phyloP scores from a whole-genome alignment of 2,888 invertebrate species.

The Caenorhabditis panamensis region DNA sequence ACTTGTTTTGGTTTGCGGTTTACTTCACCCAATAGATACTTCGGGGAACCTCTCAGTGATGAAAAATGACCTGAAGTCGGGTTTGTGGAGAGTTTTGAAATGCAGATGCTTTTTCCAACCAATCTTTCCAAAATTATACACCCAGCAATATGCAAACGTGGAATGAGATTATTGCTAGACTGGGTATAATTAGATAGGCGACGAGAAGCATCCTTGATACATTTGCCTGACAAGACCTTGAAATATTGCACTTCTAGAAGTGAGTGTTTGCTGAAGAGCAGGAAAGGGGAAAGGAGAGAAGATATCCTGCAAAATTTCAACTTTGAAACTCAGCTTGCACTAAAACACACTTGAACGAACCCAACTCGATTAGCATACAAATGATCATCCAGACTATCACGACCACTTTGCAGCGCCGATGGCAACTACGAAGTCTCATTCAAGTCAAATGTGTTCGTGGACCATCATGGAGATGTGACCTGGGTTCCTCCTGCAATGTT shows the following conservation, averaged over 20 bases:
- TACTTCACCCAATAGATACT: constrained; percentile 39
- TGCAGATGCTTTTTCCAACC: constrained; percentile 8
- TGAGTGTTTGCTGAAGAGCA: neutral
- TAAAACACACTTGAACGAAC: constrained; percentile 5
- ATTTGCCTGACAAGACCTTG: constrained; percentile 43
- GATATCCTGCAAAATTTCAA: too few species aligned
- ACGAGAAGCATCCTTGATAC: constrained; percentile 39
- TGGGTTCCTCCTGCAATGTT: constrained; percentile 99
- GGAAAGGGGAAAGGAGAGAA: too few species aligned
- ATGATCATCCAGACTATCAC: too few species aligned
- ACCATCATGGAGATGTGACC: constrained; percentile 84
- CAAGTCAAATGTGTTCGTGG: constrained; percentile 73
- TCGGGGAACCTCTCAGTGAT: constrained; percentile 22
- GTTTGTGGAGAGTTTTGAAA: constrained; percentile 11
- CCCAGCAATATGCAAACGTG: constrained; percentile 5
- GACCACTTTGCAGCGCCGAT: constrained; percentile 90
- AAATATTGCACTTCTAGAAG: constrained; percentile 37
- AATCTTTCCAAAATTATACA: neutral
- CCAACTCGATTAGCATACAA: neutral
- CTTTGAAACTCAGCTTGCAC: too few species aligned
- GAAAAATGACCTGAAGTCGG: constrained; percentile 57
- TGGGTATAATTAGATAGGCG: constrained; percentile 41
- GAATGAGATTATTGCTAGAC: constrained; percentile 43
- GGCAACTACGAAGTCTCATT: constrained; percentile 99
- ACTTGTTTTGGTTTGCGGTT: constrained; percentile 58